A percentile compares a stretch with the other conserved stretches of the same genome.
Evolutionary conservation across 2,797 vertebrate species (phyloP).

Genomic region (Arctocebus calabarensis): DNA sequence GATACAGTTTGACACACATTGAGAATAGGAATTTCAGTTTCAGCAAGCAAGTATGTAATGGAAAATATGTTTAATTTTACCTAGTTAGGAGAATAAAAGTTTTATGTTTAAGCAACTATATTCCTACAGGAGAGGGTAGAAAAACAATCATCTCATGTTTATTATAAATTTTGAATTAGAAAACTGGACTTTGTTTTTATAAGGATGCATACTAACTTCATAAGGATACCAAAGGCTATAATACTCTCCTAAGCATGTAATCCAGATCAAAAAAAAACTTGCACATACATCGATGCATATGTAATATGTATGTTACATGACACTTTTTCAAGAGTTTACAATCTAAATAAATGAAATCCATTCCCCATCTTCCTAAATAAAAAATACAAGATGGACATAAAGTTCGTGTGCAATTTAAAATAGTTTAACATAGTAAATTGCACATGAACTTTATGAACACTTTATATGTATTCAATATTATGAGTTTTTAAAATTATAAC

Average conservation of each 20-base stretch:
- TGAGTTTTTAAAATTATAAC: background rate
- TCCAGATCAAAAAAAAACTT: background rate
- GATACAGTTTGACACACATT: background rate
- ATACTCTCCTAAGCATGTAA: background rate
- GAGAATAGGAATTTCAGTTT: background rate
- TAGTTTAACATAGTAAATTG: too few species aligned
- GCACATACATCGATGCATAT: background rate
- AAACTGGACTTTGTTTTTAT: background rate
- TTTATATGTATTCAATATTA: background rate
- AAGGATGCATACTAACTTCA: background rate
- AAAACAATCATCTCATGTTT: background rate
- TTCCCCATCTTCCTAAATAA: background rate
- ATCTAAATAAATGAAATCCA: background rate
- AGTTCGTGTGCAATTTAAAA: too few species aligned
- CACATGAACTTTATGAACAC: background rate
- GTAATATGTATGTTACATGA: background rate
- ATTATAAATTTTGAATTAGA: conserved; percentile 1
- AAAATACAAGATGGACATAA: background rate
- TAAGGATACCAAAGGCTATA: background rate
- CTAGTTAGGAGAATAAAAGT: background rate
- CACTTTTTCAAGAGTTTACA: background rate
- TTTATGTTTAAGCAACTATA: conserved; percentile 9
- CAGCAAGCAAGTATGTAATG: background rate
- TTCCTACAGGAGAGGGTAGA: background rate
- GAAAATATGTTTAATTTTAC: conserved; percentile 9